phyloP scores from a whole-genome alignment of 2,113 vertebrate genomes.

The Marmota flaviventris region DNA sequence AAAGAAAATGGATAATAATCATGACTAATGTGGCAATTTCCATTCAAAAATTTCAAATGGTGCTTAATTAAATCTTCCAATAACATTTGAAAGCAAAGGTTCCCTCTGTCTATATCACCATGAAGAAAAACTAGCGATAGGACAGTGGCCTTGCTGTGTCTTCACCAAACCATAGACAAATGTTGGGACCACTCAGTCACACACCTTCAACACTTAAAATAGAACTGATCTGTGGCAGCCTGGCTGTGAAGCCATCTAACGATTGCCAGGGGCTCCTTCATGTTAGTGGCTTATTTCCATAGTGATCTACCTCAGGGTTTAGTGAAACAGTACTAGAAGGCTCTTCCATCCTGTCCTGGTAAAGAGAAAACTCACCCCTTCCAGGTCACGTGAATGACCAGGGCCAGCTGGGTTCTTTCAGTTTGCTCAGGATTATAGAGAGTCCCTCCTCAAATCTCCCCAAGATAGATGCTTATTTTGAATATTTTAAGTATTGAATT shows the following conservation, averaged over 20 bases:
- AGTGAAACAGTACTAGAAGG: not conserved
- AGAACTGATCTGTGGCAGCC: not conserved
- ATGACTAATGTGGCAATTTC: slow-evolving; percentile 82
- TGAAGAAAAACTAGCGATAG: not conserved
- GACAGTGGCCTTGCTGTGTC: accelerated
- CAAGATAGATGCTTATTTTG: not conserved
- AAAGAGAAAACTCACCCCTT: not conserved
- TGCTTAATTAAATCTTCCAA: slow-evolving; percentile 83
- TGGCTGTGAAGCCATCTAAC: not conserved
- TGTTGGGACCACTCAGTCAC: not conserved
- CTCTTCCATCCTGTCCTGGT: not conserved
- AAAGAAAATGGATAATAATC: slow-evolving; percentile 85
- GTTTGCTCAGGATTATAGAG: not conserved
- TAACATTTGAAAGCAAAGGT: slow-evolving; percentile 75
- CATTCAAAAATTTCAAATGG: slow-evolving; percentile 82
- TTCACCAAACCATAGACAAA: not conserved
- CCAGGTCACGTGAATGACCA: accelerated
- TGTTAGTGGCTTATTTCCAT: accelerated
- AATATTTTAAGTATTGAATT: not conserved
- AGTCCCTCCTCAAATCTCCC: not conserved
- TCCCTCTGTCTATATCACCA: not conserved
- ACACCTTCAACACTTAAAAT: not conserved
- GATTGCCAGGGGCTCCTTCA: not conserved
- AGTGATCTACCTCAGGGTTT: not conserved
- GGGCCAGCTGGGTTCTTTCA: not conserved